These are phyloP conservation scores for Barnardius zonarius DNA, from an alignment of 2,113 vertebrate species.

Conservation along the genomic window DNA sequence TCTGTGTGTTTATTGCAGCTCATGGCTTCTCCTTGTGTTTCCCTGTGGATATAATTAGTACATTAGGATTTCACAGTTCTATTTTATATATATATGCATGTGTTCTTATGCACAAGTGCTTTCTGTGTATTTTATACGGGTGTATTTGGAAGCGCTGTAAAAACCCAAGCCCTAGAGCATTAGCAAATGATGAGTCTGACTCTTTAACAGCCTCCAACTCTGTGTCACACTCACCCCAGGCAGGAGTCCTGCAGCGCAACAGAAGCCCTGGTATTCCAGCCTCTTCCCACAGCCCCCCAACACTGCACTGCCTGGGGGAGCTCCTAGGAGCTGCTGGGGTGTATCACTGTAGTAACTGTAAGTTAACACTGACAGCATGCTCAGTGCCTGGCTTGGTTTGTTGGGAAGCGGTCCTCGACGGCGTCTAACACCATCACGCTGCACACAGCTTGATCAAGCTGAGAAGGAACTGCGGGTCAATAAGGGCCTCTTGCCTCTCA, in stretches of 20 bases:
- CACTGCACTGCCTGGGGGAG: not conserved
- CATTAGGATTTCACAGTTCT: not conserved
- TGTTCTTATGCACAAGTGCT: not conserved
- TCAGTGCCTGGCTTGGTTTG: not conserved
- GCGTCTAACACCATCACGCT: rapidly evolving
- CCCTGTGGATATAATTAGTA: not conserved
- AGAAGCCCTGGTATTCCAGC: not conserved
- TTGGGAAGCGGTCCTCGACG: rapidly evolving
- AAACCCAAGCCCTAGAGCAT: not conserved
- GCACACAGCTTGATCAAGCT: not conserved
- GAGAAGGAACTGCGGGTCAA: not conserved
- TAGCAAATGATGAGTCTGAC: not conserved
- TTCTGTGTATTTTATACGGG: not conserved
- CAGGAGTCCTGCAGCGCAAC: not conserved
- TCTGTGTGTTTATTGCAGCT: not conserved
- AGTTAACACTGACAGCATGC: not conserved
- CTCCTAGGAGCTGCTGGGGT: not conserved
- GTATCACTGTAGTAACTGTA: not conserved
- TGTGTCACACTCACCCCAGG: not conserved
- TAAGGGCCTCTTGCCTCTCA: not conserved
- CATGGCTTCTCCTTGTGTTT: not conserved
- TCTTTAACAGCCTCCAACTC: not conserved
- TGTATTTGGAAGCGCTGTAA: not conserved
- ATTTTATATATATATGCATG: not conserved
- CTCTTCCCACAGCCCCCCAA: rapidly evolving